Evolutionary conservation across 2,888 invertebrate species (phyloP).

Genomic region (Drosophila diplacantha): DNA sequence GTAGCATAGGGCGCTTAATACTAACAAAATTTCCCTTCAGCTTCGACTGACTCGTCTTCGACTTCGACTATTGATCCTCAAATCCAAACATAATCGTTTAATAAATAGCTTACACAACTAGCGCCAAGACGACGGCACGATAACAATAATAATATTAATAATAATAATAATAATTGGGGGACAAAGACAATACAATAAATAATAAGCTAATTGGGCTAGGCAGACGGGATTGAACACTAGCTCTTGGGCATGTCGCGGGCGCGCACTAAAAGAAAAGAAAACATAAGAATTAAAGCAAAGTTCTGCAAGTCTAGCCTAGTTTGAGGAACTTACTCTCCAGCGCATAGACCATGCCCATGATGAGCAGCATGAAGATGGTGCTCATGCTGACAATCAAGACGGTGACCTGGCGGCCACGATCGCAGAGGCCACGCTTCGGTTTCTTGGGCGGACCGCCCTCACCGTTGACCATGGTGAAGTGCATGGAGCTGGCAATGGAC

Average conservation of each 20-base stretch:
- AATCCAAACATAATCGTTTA: constrained; percentile 44
- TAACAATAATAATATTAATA: constrained; percentile 54
- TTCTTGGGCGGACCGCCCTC: constrained; percentile 82
- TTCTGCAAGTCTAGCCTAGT: no score
- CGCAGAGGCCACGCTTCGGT: constrained; percentile 85
- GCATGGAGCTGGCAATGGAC: constrained; percentile 90
- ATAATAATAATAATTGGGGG: constrained; percentile 42
- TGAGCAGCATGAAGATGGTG: constrained; percentile 87
- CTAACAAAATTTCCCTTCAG: constrained; percentile 50
- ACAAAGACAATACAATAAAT: constrained; percentile 58
- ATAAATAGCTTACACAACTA: constrained; percentile 68
- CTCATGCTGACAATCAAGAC: constrained; percentile 90
- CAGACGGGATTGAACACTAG: constrained; percentile 50
- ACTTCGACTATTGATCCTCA: constrained; percentile 5
- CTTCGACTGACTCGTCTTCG: constrained; percentile 38
- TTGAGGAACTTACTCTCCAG: constrained; percentile 86
- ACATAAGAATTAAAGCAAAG: not conserved
- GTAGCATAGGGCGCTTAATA: constrained; percentile 52
- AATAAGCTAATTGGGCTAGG: constrained; percentile 56
- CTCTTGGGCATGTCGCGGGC: constrained; percentile 78
- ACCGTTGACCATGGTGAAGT: constrained; percentile 91
- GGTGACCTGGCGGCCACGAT: constrained; percentile 87
- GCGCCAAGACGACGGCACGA: constrained; percentile 59
- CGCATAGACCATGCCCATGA: constrained; percentile 88
- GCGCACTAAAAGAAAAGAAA: constrained; percentile 79